Conservation (phyloP, 2,888 invertebrate genomes). For the Caenorhabditis sulstoni region DNA sequence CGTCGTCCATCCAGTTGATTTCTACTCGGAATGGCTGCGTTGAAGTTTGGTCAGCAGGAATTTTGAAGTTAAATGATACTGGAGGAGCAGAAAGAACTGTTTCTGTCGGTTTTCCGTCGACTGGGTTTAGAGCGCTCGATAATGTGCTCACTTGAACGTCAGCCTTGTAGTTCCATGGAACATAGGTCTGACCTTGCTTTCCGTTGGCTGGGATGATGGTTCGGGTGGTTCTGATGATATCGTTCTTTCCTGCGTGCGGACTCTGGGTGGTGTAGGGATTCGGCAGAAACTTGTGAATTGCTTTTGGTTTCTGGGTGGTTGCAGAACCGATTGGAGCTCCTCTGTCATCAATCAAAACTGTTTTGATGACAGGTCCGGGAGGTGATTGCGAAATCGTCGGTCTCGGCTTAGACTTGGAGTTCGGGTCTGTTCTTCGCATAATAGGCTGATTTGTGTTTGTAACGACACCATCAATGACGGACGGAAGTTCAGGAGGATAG, state of each 20-base stretch:
- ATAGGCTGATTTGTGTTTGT: slow-evolving; percentile 45
- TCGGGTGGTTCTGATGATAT: slow-evolving; percentile 49
- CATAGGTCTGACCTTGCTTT: slow-evolving; percentile 44
- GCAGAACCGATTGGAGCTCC: slow-evolving; percentile 21
- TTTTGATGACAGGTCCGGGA: slow-evolving; percentile 40
- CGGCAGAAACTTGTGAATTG: slow-evolving; percentile 54
- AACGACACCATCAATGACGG: slow-evolving; percentile 40
- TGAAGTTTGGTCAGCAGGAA: slow-evolving; percentile 52
- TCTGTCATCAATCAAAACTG: slow-evolving; percentile 44
- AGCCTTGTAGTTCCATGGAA: slow-evolving; percentile 50
- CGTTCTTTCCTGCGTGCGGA: slow-evolving; percentile 36
- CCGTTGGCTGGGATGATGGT: slow-evolving; percentile 27
- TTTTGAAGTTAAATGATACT: slow-evolving; percentile 41
- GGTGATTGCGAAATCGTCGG: slow-evolving; percentile 34
- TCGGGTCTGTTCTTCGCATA: slow-evolving; percentile 54
- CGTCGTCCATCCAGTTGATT: slow-evolving; percentile 69
- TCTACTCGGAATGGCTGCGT: slow-evolving; percentile 67
- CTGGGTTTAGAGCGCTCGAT: slow-evolving; percentile 18
- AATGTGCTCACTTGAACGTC: slow-evolving; percentile 40
- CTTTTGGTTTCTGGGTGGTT: slow-evolving; percentile 21
- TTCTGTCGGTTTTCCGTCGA: slow-evolving; percentile 43
- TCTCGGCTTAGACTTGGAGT: slow-evolving; percentile 40
- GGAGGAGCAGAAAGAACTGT: slow-evolving; percentile 44
- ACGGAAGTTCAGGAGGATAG: slow-evolving; percentile 33
- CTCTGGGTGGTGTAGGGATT: slow-evolving; percentile 52